Evolutionary conservation across 2,888 invertebrate species (phyloP), one percentile per base, ranked within the genome.

Genomic region (Gasteruption jaculator): DNA sequence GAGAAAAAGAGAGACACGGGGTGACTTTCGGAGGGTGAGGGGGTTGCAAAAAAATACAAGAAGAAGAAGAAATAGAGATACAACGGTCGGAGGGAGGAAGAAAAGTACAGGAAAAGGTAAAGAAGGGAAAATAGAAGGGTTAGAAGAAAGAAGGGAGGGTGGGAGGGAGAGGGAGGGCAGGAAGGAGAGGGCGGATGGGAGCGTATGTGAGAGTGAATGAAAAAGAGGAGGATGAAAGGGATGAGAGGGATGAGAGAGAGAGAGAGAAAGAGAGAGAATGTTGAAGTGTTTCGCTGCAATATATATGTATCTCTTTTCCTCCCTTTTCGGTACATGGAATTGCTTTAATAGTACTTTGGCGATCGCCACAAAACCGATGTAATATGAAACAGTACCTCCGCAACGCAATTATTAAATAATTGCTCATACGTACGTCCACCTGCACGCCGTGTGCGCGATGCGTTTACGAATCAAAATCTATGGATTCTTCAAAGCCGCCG

Each of bases 221-320:
- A 22, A 37, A 20, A 15, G 16, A 21, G 11, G 18, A 15, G 26
- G 5, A 11, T 26, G 8, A 18, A 21, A 16, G 11, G 25, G 33
- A 43, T 42, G 25, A 8, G 30, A 36, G 31, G 32, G 20, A 31
- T 31, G 27, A 29, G 25, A 27, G 26, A 27, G 10, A 41, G 16
- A 27, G 16, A 32, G 27, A 4, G 33, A 4, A 35, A 21, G 39
- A 34, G 22, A 35, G 36, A 32, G 19, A 22, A 26, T 26, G 31
- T 26, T 26, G 51, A 46, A 45, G 47, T 47, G 57, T 56, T 52
- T 54, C 54, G 56, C 54, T 49, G 54, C 48, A 52, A 49, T 45
- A 49, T 51, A 54, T 53, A 57, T 53, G 50, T 33, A 39, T 38
- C 39, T 46, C 51, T 45, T 46, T 48, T 46, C 34, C 25, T 46